A percentile compares a stretch with the other conserved stretches of the same genome.
phyloP scores from a whole-genome alignment of 2,797 vertebrate genomes.

The Champsocephalus gunnari region DNA sequence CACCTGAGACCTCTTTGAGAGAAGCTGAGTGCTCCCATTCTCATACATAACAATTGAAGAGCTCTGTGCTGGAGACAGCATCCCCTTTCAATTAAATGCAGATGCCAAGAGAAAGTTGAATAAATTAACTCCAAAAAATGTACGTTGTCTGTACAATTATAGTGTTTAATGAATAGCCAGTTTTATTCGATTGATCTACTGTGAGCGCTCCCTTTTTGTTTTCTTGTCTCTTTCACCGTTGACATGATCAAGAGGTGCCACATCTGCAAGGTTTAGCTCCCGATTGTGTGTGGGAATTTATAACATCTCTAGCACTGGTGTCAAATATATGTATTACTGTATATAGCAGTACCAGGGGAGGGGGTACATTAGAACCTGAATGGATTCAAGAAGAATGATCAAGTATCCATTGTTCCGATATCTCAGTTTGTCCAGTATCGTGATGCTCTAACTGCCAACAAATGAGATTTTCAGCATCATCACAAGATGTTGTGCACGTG shows the following conservation, averaged over 20 bases:
- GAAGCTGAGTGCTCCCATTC: slow-evolving; percentile 71
- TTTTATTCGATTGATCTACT: slow-evolving; percentile 42
- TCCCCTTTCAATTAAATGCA: slow-evolving; percentile 73
- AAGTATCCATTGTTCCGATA: not conserved
- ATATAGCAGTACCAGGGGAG: not conserved
- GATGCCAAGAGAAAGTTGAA: slow-evolving; percentile 59
- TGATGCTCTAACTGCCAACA: not conserved
- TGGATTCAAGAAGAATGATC: not conserved
- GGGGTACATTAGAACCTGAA: not conserved
- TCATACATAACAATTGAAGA: slow-evolving; percentile 69
- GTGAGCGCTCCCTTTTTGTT: slow-evolving; percentile 5
- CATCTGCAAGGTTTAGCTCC: slow-evolving; percentile 7
- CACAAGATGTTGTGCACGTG: not conserved
- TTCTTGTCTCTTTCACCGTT: slow-evolving; percentile 19
- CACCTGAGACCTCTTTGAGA: slow-evolving; percentile 73
- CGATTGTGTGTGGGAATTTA: not conserved
- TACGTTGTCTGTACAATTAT: slow-evolving; percentile 30
- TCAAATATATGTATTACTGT: not conserved
- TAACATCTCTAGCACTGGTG: too few species aligned
- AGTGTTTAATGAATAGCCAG: slow-evolving; percentile 46
- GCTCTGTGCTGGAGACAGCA: slow-evolving; percentile 52
- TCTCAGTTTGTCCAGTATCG: not conserved
- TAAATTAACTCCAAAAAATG: slow-evolving; percentile 61
- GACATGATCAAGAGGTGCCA: slow-evolving; percentile 33
- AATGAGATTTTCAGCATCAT: not conserved